Base-by-base conservation (phyloP, 53 echinoderm and acorn worm species). In the Patiria pectinifera region DNA sequence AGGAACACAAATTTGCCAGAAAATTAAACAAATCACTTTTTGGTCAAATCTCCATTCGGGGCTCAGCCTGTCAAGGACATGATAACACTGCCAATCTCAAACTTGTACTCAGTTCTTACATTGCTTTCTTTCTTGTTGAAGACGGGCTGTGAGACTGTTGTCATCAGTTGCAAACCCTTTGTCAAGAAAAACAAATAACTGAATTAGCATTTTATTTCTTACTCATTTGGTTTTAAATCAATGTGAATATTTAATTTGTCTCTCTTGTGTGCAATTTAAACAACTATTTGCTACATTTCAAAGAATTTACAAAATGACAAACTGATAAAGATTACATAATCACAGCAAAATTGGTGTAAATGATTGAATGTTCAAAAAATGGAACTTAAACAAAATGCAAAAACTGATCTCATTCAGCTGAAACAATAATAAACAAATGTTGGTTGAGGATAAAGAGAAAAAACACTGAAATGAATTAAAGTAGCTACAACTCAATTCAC, bases 131-230 rank as follows among this genome's bases (percentile, higher is more conserved):
- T 95, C 62, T 86, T 91, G 93, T 97, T 96, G 91, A 95, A 96
- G 18, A 96, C 97, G 62, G 95, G 94, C 76, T 97, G 97, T 22
- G 97, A 93, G 59, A 97, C 96, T 13, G 97, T 94, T 13, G 95
- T 94, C 89, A 95, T 96, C 84, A 97, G 71, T 11, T 92, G 93
- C 11, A 96, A 83, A 45, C 95, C 95, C 97, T 97, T 88, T 35
- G 47, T 72, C 69, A 82, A 91, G 21, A 71, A 14, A 94, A 85
- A 62, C 45, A 25, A 70, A 44, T 18, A 44, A 25, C 35, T n/a
- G 53, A 23, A 84, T 66, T 13, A 66, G 19, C 0, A 66, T 66
- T 15, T 66, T 6, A 18, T 74, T 5, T 74, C 21, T 74, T 74
- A 3, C 21, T 2, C 22, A 2, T 74, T 74, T 74, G 0, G 6